A percentile compares a stretch with the other conserved stretches of the same genome.
Conservation (phyloP, 2,113 vertebrate species). For the Willisornis vidua region DNA sequence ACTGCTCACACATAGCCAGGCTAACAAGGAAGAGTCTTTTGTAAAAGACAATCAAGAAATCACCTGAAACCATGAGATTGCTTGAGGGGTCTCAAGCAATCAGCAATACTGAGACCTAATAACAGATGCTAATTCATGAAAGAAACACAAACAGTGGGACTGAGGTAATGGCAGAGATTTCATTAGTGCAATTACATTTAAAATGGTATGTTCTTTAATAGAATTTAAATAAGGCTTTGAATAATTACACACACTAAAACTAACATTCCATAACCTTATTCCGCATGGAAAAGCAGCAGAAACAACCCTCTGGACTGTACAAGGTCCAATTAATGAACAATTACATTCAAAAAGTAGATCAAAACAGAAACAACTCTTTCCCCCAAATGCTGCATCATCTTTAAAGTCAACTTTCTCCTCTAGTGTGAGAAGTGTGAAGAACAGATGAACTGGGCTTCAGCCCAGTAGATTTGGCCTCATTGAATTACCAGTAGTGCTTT, state of each 20-base stretch:
- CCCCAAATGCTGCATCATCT: neutral
- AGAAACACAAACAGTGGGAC: constrained; percentile 55
- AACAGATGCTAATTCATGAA: constrained; percentile 42
- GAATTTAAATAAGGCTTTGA: constrained; percentile 83
- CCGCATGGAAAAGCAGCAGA: constrained; percentile 69
- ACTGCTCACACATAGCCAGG: constrained; percentile 37
- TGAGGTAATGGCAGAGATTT: constrained; percentile 72
- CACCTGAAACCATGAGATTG: constrained; percentile 21
- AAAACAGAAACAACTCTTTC: constrained; percentile 33
- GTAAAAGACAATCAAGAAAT: constrained; percentile 53
- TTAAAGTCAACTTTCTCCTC: constrained; percentile 13
- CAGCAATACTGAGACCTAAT: neutral
- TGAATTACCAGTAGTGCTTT: neutral
- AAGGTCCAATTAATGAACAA: constrained; percentile 59
- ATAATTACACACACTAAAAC: constrained; percentile 77
- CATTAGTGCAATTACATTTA: constrained; percentile 82
- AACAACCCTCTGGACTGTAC: constrained; percentile 54
- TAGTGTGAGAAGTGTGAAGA: constrained; percentile 13
- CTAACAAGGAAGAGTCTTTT: constrained; percentile 46
- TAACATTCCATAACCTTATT: constrained; percentile 76
- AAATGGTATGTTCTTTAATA: constrained; percentile 78
- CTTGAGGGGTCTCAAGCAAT: neutral
- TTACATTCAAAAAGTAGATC: constrained; percentile 78
- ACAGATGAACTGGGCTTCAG: neutral
- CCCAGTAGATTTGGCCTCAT: constrained; percentile 28